Evolutionary conservation across 1,140 invertebrate species (phyloP).

Genomic region (Cepaea nemoralis): DNA sequence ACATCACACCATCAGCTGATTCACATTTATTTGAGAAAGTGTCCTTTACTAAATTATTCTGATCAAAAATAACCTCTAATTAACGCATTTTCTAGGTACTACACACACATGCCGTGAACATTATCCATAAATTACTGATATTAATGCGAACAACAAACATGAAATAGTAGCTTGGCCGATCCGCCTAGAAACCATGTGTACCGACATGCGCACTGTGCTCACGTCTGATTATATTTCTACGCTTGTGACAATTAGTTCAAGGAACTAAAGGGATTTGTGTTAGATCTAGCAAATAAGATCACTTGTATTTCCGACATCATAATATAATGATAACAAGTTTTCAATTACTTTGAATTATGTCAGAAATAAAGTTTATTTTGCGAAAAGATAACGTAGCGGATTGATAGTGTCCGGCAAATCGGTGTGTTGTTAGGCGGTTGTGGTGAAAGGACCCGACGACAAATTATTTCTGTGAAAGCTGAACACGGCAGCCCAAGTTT

Average conservation of each 20-base stretch:
- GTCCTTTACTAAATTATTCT: too few species aligned
- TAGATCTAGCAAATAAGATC: not conserved
- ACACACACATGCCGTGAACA: not conserved
- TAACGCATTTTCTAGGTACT: not conserved
- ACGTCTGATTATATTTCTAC: constrained; percentile 39
- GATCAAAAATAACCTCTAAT: too few species aligned
- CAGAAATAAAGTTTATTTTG: too few species aligned
- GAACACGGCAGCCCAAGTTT: not conserved
- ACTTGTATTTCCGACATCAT: not conserved
- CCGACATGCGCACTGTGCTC: constrained; percentile 42
- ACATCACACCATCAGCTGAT: constrained; percentile 45
- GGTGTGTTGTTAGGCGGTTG: constrained; percentile 38
- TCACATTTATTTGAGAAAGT: not conserved
- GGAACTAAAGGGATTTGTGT: not conserved
- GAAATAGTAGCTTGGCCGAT: constrained; percentile 22
- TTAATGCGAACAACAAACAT: not conserved
- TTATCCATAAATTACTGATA: not conserved
- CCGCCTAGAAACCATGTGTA: constrained; percentile 37
- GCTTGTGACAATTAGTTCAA: constrained; percentile 29
- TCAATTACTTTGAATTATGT: not conserved
- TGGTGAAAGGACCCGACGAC: constrained; percentile 36
- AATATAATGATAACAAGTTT: not conserved
- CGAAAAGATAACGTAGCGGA: constrained; percentile 16
- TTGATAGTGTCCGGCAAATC: constrained; percentile 28
- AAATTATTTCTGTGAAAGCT: not conserved